Conservation (phyloP, 92 coral and sea anemone species). For the Parazoanthus swiftii region DNA sequence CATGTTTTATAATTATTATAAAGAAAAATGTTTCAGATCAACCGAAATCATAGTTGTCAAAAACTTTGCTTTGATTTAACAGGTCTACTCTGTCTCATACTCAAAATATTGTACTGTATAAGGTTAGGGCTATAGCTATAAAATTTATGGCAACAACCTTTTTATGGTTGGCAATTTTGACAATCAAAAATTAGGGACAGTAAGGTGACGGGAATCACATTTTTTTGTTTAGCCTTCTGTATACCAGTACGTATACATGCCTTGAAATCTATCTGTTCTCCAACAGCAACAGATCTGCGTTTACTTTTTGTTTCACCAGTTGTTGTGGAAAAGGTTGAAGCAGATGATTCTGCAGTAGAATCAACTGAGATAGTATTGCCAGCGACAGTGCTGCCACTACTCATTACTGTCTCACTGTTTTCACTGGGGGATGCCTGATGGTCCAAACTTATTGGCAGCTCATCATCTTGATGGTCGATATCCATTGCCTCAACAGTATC, state of each 20-base stretch:
- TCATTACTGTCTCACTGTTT: neutral
- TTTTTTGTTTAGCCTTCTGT: too few relatives aligned
- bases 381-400: neutral
- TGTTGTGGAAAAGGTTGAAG: neutral
- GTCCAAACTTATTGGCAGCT: slow-evolving; percentile 15
- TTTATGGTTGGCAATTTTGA: too few relatives aligned
- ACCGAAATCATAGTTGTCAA: too few relatives aligned
- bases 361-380: neutral
- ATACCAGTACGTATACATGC: neutral
- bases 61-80: too few relatives aligned
- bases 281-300: neutral
- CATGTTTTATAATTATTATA: too few relatives aligned
- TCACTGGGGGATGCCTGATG: neutral
- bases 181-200: too few relatives aligned
- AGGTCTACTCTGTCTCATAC: too few relatives aligned
- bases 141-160: too few relatives aligned
- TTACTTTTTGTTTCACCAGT: slow-evolving; percentile 1
- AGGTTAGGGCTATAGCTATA: too few relatives aligned
- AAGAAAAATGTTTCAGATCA: too few relatives aligned
- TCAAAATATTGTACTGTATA: too few relatives aligned
- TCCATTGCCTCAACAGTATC: slow-evolving; percentile 69
- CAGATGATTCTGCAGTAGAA: neutral
- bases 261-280: neutral
- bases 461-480: slow-evolving; percentile 59
- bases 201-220: too few relatives aligned